Percentiles rank a stretch among this genome's conserved stretches.
Conservation (phyloP, 2,888 invertebrate species). For the Nomada hirtipes region DNA sequence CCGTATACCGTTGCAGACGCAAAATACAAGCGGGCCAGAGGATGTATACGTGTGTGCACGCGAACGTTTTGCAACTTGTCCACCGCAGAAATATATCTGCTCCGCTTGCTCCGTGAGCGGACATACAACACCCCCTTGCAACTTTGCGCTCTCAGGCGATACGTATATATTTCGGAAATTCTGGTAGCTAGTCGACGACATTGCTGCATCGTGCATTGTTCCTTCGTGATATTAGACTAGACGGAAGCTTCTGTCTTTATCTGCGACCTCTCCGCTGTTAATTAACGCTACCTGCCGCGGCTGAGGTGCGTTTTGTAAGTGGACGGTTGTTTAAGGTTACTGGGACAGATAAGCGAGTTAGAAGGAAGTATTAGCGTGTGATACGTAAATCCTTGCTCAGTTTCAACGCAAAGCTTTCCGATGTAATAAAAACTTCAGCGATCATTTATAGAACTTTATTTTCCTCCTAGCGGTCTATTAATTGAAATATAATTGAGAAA, state of each 20-base stretch:
- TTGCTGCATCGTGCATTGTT: conserved; percentile 40
- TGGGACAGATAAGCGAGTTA: too few species aligned
- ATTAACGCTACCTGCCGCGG: conserved; percentile 30
- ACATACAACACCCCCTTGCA: conserved; percentile 41
- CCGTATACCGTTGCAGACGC: too few species aligned
- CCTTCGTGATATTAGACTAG: conserved; percentile 29
- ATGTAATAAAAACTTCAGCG: too few species aligned
- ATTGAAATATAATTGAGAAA: too few species aligned
- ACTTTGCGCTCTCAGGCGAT: conserved; percentile 38
- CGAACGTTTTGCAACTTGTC: conserved; percentile 63
- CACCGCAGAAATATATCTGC: conserved; percentile 55
- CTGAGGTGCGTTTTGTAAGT: too few species aligned
- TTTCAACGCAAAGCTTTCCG: too few species aligned
- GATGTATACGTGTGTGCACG: conserved; percentile 36
- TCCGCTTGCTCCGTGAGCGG: conserved; percentile 41
- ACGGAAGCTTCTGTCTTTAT: conserved; percentile 31
- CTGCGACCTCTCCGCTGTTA: conserved; percentile 44
- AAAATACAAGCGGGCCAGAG: too few species aligned
- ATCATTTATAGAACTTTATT: too few species aligned
- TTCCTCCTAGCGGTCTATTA: too few species aligned
- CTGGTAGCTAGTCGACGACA: conserved; percentile 33
- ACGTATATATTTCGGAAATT: conserved; percentile 22
- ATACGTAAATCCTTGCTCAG: too few species aligned
- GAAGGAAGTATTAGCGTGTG: too few species aligned
- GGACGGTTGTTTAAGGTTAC: too few species aligned